Base-by-base conservation (phyloP, 2,113 vertebrate genomes). In the Tympanuchus pallidicinctus region DNA sequence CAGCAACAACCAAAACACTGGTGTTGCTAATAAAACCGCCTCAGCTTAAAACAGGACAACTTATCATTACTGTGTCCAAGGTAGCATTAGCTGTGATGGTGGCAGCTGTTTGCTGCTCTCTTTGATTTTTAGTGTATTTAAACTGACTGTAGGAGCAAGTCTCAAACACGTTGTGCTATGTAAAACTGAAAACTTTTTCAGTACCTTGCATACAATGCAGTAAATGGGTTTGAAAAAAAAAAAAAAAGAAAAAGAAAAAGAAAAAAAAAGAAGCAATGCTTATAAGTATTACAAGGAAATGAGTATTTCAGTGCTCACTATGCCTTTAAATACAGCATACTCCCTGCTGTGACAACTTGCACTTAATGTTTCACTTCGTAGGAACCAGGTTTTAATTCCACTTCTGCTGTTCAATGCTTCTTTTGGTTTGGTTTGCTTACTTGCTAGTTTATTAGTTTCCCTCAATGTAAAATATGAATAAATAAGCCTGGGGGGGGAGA, bases 221-320 rank as follows among this genome's bases (percentile, higher is more conserved):
- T 28, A 66, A 74, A 73, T 22, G 2, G 7, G 2, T 59, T 3
- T 64, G 1, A 8, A 45, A 70, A 83, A n/a, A 50, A 38, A 40
- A 42, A 65, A 47, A 77, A 83, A 43, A 42, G 25, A 64, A 64
- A 65, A 52, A 22, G 0, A 3, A 42, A 42, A 30, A 32, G 21
- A 43, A 30, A 0, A 2, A 5, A 25, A 15, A 2, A 5, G 57
- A 0, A 30, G 9, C 61, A 16, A 40, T 28, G 3, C 36, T 67
- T 56, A 61, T 48, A 78, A 79, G 64, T 8, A 45, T 5, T 24
- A 59, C 5, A 76, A 86, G 42, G 64, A 82, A 78, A 77, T 30
- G n/a, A 61, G 40, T 50, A 59, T 63, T 85, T 85, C 24, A 24
- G 8, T 50, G n/a, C 52, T 85, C 60, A 48, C 45, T 88, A 7